Conservation (phyloP, 1,140 invertebrate species). For the Diuraphis noxia region DNA sequence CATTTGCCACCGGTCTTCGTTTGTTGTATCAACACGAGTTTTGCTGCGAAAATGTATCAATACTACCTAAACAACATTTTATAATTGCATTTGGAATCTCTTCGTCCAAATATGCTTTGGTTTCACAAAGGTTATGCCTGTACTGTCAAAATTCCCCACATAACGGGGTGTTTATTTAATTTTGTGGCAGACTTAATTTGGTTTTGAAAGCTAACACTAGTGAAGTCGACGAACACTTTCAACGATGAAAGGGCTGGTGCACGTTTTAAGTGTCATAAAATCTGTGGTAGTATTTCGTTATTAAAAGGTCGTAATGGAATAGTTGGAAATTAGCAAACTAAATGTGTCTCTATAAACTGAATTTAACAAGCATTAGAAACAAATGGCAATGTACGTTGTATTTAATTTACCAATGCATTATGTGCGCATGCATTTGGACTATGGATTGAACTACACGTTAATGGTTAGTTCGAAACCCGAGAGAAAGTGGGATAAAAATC, state of each 20-base stretch:
- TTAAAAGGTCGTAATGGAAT: conserved; percentile 11
- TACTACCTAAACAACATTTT: not conserved
- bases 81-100: not conserved
- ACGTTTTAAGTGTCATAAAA: not conserved
- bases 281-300: not conserved
- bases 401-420: not conserved
- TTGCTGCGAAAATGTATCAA: not conserved
- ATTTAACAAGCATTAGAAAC: not conserved
- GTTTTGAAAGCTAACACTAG: not conserved
- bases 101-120: not conserved
- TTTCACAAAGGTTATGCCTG: not conserved
- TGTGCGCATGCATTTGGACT: not conserved
- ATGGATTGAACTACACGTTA: not conserved
- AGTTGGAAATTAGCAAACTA: not conserved
- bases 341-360: not conserved
- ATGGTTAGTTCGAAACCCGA: not conserved
- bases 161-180: conserved; percentile 24
- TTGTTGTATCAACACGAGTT: not conserved
- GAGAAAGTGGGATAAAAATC: not conserved
- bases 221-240: not conserved
- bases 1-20: not conserved
- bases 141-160: not conserved
- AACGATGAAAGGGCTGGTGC: not conserved
- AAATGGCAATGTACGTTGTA: not conserved
- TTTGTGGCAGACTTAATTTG: not conserved